Conservation (phyloP, 2,797 vertebrate genomes). For the Rachycentron canadum region DNA sequence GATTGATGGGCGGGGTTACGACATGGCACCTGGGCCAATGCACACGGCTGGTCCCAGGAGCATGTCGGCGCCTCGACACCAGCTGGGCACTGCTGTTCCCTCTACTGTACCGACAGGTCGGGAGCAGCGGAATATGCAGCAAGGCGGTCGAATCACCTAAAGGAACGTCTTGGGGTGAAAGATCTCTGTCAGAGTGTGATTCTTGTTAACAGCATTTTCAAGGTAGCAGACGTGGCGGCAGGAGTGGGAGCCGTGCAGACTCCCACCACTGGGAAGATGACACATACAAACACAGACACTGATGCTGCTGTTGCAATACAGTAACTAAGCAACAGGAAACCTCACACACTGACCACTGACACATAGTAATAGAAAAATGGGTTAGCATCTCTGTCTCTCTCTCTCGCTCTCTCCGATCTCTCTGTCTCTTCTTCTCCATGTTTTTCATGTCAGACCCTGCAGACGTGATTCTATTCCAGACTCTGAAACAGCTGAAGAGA, state of each 20-base stretch:
- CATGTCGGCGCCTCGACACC: slow-evolving; percentile 44
- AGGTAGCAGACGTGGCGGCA: slow-evolving; percentile 59
- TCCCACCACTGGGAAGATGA: slow-evolving; percentile 77
- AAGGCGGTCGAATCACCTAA: neutral
- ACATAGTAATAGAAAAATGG: slow-evolving; percentile 77
- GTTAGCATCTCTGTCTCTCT: slow-evolving; percentile 63
- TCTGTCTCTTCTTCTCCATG: slow-evolving; percentile 14
- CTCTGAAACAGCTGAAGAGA: slow-evolving; percentile 59
- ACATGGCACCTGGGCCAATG: slow-evolving; percentile 71
- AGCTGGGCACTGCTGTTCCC: slow-evolving; percentile 46
- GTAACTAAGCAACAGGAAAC: slow-evolving; percentile 83
- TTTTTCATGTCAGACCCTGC: slow-evolving; percentile 56
- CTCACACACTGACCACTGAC: slow-evolving; percentile 81
- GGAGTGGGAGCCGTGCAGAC: slow-evolving; percentile 73
- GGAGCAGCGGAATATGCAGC: slow-evolving; percentile 26
- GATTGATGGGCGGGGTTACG: slow-evolving; percentile 81
- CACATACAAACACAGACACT: slow-evolving; percentile 75
- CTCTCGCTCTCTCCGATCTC: slow-evolving; percentile 10
- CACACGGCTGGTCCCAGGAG: slow-evolving; percentile 47
- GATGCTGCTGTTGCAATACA: slow-evolving; percentile 71
- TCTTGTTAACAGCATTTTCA: slow-evolving; percentile 68
- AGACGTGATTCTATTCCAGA: slow-evolving; percentile 69
- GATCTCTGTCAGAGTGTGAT: slow-evolving; percentile 46
- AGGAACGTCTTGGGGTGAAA: slow-evolving; percentile 42
- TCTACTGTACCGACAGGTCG: slow-evolving; percentile 13